Evolutionary conservation across 2,888 invertebrate genomes (phyloP), one percentile per base, ranked within the genome.

Genomic region (Ectobius pallidus): DNA sequence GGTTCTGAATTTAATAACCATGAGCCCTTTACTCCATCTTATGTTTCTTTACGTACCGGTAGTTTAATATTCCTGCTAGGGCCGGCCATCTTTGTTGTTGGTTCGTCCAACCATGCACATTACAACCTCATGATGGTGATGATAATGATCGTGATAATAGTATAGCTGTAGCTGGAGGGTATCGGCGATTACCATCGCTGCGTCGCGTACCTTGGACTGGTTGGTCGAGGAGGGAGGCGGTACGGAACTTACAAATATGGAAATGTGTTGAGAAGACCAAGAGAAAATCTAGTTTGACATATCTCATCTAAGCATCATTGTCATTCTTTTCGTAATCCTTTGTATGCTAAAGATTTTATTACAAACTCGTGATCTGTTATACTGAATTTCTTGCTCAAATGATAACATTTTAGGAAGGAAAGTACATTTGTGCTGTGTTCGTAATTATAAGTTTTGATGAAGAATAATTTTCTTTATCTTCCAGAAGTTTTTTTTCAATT

Each of bases 71-170:
- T 71, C 63, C 46, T 30, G 44, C 39, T 42, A 16, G 14, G 25
- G 73, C 32, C 70, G 68, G 73, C 73, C 73, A 73, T 73, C 61
- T 71, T 73, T 70, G 70, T 68, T 34, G 58, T 20, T 44, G 16
- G 20, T 34, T 52, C 52, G 25, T 22, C 25, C 30, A 30, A 58
- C 52, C 27, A 30, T 6, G 18, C 46, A 34, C 46, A 58, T 67
- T 55, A 65, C 69, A 52, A 25, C 22, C 22, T 14, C 1, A 25
- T 52, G 20, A 52, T 52, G 27, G 61, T 46, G 67, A 46, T 62
- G 74, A 74, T 74, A 69, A 74, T 70, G 74, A 74, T 74, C 72
- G 44, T 46, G 65, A 61, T 74, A 71, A 73, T 69, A 55, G 75
- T 71, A 73, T 71, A 73, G 73, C 70, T 73, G 73, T 62, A 39